Percentiles rank a stretch among this genome's conserved stretches.
Conservation (phyloP, 2,113 vertebrate genomes). For the Danionella cerebrum region DNA sequence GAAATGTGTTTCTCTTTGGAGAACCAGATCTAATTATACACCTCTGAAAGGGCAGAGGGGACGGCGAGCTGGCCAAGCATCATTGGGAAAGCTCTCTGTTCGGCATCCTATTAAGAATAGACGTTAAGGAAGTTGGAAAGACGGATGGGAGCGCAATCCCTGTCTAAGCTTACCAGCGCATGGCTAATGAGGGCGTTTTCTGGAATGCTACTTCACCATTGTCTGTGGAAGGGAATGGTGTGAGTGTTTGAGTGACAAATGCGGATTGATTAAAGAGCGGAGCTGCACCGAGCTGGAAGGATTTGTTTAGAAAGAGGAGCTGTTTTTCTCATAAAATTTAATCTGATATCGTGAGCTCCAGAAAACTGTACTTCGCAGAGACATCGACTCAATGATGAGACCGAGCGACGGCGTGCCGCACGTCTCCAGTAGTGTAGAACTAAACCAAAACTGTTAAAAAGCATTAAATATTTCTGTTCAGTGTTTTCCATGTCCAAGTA, state of each 20-base stretch:
- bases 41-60: constrained; percentile 37
- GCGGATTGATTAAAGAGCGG: not conserved
- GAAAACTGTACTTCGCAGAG: not conserved
- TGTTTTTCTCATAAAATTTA: not conserved
- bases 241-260: not conserved
- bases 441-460: too few species aligned
- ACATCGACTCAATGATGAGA: not conserved
- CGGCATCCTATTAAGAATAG: constrained; percentile 27
- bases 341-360: not conserved
- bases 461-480: too few species aligned
- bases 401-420: too few species aligned
- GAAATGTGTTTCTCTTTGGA: constrained; percentile 65
- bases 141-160: constrained; percentile 27
- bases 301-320: not conserved
- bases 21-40: constrained; percentile 59
- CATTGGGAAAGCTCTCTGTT: constrained; percentile 22
- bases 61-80: constrained; percentile 13
- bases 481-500: too few species aligned
- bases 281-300: not conserved
- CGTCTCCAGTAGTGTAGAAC: too few species aligned
- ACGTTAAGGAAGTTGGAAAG: constrained; percentile 21
- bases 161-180: not conserved
- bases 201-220: constrained; percentile 5
- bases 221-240: not conserved
- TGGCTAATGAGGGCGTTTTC: not conserved